Evolutionary conservation across 2,797 vertebrate genomes (phyloP).

Genomic region (Lagorchestes hirsutus): DNA sequence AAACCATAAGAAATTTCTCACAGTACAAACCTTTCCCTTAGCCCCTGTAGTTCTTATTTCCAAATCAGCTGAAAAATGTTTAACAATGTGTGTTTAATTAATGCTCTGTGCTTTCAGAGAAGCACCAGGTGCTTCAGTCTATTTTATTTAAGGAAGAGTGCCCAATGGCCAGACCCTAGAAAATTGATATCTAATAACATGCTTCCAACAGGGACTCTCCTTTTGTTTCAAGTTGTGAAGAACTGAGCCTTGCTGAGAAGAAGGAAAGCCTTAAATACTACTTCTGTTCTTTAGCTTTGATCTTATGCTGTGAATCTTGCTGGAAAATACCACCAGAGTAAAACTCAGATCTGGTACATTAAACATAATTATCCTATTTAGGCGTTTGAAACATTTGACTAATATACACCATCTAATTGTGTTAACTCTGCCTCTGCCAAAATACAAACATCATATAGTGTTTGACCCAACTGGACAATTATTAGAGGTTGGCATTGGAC

Average conservation of each 20-base stretch:
- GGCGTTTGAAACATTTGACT: constrained; percentile 26
- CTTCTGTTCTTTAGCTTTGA: constrained; percentile 14
- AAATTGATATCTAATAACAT: constrained; percentile 63
- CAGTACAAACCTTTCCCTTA: constrained; percentile 48
- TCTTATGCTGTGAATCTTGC: constrained; percentile 30
- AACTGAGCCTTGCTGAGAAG: constrained; percentile 15
- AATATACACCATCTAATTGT: constrained; percentile 40
- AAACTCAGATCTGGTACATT: constrained; percentile 24
- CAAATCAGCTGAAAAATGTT: constrained; percentile 40
- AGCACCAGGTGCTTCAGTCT: constrained; percentile 15
- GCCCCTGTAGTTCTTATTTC: constrained; percentile 48
- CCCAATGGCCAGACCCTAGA: constrained; percentile 8
- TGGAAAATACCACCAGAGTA: constrained; percentile 5
- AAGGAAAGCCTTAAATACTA: constrained; percentile 16
- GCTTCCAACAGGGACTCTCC: constrained; percentile 48
- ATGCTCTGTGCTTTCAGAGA: constrained; percentile 22
- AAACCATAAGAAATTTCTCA: constrained; percentile 24
- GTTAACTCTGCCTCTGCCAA: neutral
- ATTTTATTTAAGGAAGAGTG: constrained; percentile 34
- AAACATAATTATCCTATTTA: constrained; percentile 34
- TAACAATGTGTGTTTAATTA: constrained; percentile 47
- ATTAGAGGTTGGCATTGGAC: neutral
- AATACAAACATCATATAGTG: neutral
- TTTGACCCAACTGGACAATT: neutral
- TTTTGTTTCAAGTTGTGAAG: constrained; percentile 49